Evolutionary conservation across 2,113 vertebrate genomes (phyloP).

Genomic region (Platichthys stellatus): DNA sequence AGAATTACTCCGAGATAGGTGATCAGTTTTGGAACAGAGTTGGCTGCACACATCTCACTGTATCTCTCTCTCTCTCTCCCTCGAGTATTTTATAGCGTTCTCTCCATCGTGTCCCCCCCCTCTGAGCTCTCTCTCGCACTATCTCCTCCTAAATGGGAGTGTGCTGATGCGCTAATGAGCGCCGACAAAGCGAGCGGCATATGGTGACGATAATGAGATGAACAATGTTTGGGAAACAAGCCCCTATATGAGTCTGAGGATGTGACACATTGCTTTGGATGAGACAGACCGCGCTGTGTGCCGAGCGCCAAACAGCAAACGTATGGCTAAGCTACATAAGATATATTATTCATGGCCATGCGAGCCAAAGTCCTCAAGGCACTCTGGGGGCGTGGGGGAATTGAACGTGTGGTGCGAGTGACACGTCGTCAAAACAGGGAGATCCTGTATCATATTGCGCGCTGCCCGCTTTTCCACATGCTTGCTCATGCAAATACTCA

Average conservation of each 20-base stretch:
- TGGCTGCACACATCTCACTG: conserved; percentile 31
- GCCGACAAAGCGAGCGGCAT: conserved; percentile 68
- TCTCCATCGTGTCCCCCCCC: background rate
- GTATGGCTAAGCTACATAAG: conserved; percentile 48
- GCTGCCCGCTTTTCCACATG: no score
- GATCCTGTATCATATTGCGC: background rate
- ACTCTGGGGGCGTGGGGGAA: conserved; percentile 9
- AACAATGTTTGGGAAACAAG: conserved; percentile 73
- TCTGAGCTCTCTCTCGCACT: conserved; percentile 11
- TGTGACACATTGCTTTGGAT: conserved; percentile 47
- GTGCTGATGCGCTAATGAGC: conserved; percentile 60
- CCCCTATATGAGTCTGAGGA: conserved; percentile 55
- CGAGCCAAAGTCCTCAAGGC: conserved; percentile 31
- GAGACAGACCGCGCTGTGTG: conserved; percentile 24
- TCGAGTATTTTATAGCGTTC: conserved; percentile 25
- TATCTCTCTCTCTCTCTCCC: conserved; percentile 16
- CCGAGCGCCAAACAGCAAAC: conserved; percentile 33
- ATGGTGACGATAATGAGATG: conserved; percentile 75
- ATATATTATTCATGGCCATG: conserved; percentile 61
- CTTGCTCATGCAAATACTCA: background rate
- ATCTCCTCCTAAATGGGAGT: conserved; percentile 57
- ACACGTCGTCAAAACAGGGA: conserved; percentile 29
- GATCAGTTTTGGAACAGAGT: conserved; percentile 34
- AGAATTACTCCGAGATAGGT: conserved; percentile 39
- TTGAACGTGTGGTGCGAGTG: conserved; percentile 20